These are phyloP conservation scores for Rhizomys pruinosus DNA, from an alignment of 2,113 vertebrate species.

Conservation along the genomic window DNA sequence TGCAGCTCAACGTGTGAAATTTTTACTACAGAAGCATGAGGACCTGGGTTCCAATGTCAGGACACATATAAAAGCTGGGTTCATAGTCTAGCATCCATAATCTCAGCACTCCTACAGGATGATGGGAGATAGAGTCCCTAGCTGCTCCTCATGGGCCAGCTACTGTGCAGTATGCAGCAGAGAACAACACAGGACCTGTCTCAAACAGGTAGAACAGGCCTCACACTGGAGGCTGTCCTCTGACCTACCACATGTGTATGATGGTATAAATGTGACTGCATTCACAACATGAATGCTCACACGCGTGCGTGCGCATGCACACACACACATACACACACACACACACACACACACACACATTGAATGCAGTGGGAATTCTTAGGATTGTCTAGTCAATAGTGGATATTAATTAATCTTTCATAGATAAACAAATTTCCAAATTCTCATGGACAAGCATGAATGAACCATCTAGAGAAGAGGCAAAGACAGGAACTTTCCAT, in stretches of 20 bases:
- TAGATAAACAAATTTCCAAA: not conserved
- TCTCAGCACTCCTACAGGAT: not conserved
- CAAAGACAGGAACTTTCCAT: not conserved
- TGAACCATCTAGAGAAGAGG: not conserved
- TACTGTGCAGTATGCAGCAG: no score
- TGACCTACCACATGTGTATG: not conserved
- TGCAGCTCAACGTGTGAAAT: not conserved
- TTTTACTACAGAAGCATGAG: not conserved
- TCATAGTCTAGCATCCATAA: not conserved
- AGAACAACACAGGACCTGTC: not conserved
- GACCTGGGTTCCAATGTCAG: not conserved
- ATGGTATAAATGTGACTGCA: no score
- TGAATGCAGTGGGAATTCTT: not conserved
- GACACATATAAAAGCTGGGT: no score
- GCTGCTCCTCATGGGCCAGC: not conserved
- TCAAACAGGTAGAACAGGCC: not conserved
- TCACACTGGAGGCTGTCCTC: not conserved
- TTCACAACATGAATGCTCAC: no score
- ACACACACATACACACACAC: no score
- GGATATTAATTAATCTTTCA: not conserved
- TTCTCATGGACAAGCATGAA: slow-evolving; percentile 1
- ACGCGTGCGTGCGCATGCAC: no score
- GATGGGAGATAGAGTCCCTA: not conserved
- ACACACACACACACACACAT: no score
- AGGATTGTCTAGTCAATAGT: not conserved